Evolutionary conservation across 1,140 invertebrate species (phyloP), one percentile per base, ranked within the genome.

Genomic region (Scaptomyza hsui): DNA sequence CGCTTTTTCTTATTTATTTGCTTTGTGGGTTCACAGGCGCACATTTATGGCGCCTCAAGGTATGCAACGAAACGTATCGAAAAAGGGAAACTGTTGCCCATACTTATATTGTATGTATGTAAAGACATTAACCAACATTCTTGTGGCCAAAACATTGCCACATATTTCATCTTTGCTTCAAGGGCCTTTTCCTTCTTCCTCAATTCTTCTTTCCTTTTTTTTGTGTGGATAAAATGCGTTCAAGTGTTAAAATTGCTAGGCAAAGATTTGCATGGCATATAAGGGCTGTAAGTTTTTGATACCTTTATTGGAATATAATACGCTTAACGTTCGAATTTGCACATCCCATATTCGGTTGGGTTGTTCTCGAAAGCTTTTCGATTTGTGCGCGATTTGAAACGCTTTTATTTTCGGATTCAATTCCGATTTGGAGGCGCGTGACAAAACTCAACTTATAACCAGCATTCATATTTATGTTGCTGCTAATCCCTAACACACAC

Each of bases 241-340:
- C 81, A 75, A 86, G 81, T 86, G 81, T 86, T 81, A 86, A 86
- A 80, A 78, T 86, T 85, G 69, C 37, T 85, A 68, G 72, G 61
- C 64, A 61, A 65, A 70, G 81, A 80, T 85, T 86, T 86, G 81
- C 81, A 86, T 86, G 82, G 56, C 72, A 75, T 29, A 29, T 29
- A 2, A 29, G 26, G 35, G 26, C 39, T n/a, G n/a, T 56, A 51
- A 75, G 62, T 63, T 75, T 45, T 69, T 68, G 35, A 61, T 83
- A 85, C 79, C 80, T 75, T 85, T 83, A 83, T 85, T 83, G 79
- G 79, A 81, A 86, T 72, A 75, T 81, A 88, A 86, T 86, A 81
- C 81, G 68, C 69, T 75, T 53, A 57, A 52, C 61, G 52, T 47
- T 48, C 42, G 37, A 26, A 63, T 70, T 75, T 72, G 26, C 26